Evolutionary conservation across 2,113 vertebrate genomes (phyloP).

Genomic region (Scolopax mira): DNA sequence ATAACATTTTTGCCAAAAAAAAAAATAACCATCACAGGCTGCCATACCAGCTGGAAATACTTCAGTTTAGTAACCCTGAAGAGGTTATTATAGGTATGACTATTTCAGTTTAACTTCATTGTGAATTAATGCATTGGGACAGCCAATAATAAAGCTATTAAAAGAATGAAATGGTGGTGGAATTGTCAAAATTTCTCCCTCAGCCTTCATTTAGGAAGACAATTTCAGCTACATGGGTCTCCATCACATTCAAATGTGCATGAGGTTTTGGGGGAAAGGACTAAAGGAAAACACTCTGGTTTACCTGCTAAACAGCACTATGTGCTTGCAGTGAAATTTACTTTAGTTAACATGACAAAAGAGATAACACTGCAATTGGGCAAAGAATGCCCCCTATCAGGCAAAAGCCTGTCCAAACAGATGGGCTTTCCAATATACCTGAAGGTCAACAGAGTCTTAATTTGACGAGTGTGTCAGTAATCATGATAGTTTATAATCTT

Average conservation of each 20-base stretch:
- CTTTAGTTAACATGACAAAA: neutral
- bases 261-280: neutral
- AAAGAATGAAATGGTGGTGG: neutral
- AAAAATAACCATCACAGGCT: conserved; percentile 42
- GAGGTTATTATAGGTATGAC: conserved; percentile 63
- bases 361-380: neutral
- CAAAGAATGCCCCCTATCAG: neutral
- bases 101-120: conserved; percentile 59
- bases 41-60: conserved; percentile 56
- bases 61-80: conserved; percentile 58
- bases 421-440: neutral
- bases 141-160: conserved; percentile 50
- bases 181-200: conserved; percentile 53
- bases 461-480: neutral
- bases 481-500: neutral
- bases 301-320: neutral
- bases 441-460: conserved; percentile 22
- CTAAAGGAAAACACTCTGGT: neutral
- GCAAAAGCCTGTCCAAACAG: conserved; percentile 38
- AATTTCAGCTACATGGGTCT: conserved; percentile 14
- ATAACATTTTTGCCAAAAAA: conserved; percentile 42
- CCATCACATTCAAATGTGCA: neutral
- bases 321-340: neutral
- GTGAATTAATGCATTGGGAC: conserved; percentile 54
- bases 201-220: conserved; percentile 21